Base-by-base conservation (phyloP, 2,888 invertebrate species). In the Mythimna vitellina region DNA sequence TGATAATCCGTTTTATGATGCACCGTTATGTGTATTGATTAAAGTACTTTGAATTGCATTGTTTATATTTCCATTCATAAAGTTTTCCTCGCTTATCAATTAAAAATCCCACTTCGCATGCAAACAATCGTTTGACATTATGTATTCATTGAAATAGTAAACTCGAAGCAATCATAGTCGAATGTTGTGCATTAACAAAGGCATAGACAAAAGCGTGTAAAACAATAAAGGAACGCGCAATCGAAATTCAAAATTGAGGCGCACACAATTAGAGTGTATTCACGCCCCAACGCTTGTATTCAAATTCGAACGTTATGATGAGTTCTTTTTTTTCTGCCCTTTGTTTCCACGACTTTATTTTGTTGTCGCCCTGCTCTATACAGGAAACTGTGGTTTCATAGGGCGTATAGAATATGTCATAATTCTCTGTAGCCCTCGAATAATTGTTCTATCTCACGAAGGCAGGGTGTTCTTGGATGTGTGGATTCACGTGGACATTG, bases 281-380 rank as follows among this genome's bases (percentile, higher is more conserved):
- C 93, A 94, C 94, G 93, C 93, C 93, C 93, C 89, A 88, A 86
- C 91, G 89, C 89, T 93, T 93, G 92, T 94, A 94, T 94, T 95
- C 91, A 93, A 94, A 93, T 95, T 91, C 85, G 87, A 93, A 89
- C 86, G 86, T 87, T 86, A 83, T 81, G 85, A 85, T 86, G 85
- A 86, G 86, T 73, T 57, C 1, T 61, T 83, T 76, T 65, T 87
- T 85, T 81, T 88, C 81, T 77, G 81, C 86, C 87, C 87, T 90
- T 92, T 91, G 89, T 92, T 90, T 89, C 84, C 81, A 72, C 70
- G 66, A 65, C 32, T 73, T 76, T 76, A 72, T 81, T 80, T 76
- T 78, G 68, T 69, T 56, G 68, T 57, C 76, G 29, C 73, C 63
- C 72, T 72, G 64, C 57, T 29, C 71, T 69, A 66, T 49, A 51